Base-by-base conservation (phyloP, 2,888 invertebrate genomes). In the Junonia oenone region DNA sequence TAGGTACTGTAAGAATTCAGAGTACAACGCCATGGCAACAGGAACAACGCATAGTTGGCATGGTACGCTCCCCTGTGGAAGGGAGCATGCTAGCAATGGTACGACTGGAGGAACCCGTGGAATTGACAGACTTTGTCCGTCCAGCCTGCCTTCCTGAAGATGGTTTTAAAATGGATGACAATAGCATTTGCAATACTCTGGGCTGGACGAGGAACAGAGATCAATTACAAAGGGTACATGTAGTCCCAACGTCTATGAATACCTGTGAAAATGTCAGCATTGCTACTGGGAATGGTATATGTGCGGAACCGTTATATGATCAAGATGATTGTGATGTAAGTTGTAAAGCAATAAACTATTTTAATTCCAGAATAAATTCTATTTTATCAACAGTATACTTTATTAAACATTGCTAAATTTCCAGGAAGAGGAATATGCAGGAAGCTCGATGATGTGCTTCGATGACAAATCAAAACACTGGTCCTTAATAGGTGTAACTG, bases 11-110 rank as follows among this genome's bases (percentile, higher is more conserved):
- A 0, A 92, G 97, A 45, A 91, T 96, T 38, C 93, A 94, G 38
- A 94, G 95, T 58, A 93, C 94, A 0, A 93, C 96, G 0, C 97
- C 97, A 0, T 97, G 97, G 97, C 95, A 96, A 66, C 97, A 96
- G 75, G 95, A 97, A 65, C 91, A 95, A 48, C 91, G 95, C 54
- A 94, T 96, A 50, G 93, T 97, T 3, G 96, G 97, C 27, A 95
- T 97, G 94, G 94, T 96, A 13, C 96, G 96, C 66, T 96, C 96
- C 0, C 97, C 97, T 0, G 96, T 97, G 0, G 97, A 97, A 78
- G 97, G 97, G 17, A 97, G 96, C 66, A 95, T 95, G 61, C 92
- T 96, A 4, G 96, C 96, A 0, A 81, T 97, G 53, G 92, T 97
- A 38, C 94, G 96, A 62, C 83, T 97, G 35, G 96, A 96, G 45